A percentile compares a stretch with the other conserved stretches of the same genome.
Evolutionary conservation across 64 coral and sea anemone species (phyloP).

Genomic region (Astreopora myriophthalma): DNA sequence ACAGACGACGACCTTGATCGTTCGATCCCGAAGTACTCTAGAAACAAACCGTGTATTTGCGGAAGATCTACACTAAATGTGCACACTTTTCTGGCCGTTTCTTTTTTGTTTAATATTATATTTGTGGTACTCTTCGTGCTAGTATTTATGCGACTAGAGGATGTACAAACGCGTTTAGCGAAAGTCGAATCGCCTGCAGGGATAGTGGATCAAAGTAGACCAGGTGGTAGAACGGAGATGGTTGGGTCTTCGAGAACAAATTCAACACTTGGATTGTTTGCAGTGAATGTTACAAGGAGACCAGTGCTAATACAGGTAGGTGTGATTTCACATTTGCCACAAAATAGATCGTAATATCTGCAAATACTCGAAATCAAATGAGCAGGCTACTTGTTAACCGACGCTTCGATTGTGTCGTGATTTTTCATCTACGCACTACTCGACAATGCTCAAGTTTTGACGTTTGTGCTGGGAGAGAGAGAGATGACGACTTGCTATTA

Average conservation of each 20-base stretch:
- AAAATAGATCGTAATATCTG: slow-evolving; percentile 10
- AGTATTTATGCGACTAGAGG: slow-evolving; percentile 74
- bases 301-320: slow-evolving; percentile 5
- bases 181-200: slow-evolving; percentile 41
- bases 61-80: slow-evolving; percentile 26
- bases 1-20: not conserved
- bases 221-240: not conserved
- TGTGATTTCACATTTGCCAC: not conserved
- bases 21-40: not conserved
- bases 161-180: slow-evolving; percentile 62
- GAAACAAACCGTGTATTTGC: slow-evolving; percentile 70
- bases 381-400: not conserved
- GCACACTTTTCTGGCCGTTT: slow-evolving; percentile 50
- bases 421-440: not conserved
- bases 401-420: not conserved
- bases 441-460: not conserved
- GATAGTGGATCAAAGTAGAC: slow-evolving; percentile 8
- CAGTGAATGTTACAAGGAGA: not conserved
- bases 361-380: not conserved
- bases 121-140: slow-evolving; percentile 84
- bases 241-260: not conserved
- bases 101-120: slow-evolving; percentile 81
- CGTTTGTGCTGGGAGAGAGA: slow-evolving; percentile 20
- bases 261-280: not conserved
- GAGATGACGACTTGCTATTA: not conserved